These are phyloP conservation scores for Neelides folsomi DNA, from an alignment of 2,888 invertebrate species.

Conservation along the genomic window DNA sequence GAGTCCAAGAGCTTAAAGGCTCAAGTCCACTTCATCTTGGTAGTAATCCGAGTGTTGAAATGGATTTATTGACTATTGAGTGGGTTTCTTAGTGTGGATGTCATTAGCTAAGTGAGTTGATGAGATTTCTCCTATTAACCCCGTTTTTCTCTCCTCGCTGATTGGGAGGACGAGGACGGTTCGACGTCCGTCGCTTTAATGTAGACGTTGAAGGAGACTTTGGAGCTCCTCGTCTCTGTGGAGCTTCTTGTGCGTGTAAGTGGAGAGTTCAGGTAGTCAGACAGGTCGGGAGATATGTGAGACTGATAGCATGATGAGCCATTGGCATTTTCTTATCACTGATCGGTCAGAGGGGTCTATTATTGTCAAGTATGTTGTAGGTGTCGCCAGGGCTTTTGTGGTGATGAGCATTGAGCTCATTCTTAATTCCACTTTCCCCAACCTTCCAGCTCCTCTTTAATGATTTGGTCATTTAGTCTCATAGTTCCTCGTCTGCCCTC, in stretches of 20 bases:
- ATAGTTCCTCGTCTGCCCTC: no score
- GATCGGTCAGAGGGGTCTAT: no score
- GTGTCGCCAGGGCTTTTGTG: conserved; percentile 20
- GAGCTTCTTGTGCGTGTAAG: not conserved
- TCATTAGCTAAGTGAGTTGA: conserved; percentile 3
- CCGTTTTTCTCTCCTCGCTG: conserved; percentile 1
- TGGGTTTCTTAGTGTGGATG: no score
- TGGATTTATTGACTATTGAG: no score
- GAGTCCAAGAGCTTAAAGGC: no score
- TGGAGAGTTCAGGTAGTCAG: conserved; percentile 6
- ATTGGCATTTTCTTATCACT: no score
- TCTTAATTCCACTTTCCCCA: not conserved
- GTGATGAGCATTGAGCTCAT: not conserved
- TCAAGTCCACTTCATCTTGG: no score
- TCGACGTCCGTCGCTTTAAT: not conserved
- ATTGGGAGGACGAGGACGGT: not conserved
- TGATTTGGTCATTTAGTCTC: no score
- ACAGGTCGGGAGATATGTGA: conserved; percentile 3
- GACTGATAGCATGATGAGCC: no score
- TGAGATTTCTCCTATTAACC: conserved; percentile 6
- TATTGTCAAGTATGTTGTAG: conserved; percentile 8
- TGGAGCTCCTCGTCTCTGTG: not conserved
- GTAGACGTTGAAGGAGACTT: not conserved
- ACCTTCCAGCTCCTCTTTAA: not conserved
- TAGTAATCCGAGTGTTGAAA: no score